These are phyloP conservation scores for Sceloporus tristichus DNA, from an alignment of 2,113 vertebrate genomes.

Conservation along the genomic window DNA sequence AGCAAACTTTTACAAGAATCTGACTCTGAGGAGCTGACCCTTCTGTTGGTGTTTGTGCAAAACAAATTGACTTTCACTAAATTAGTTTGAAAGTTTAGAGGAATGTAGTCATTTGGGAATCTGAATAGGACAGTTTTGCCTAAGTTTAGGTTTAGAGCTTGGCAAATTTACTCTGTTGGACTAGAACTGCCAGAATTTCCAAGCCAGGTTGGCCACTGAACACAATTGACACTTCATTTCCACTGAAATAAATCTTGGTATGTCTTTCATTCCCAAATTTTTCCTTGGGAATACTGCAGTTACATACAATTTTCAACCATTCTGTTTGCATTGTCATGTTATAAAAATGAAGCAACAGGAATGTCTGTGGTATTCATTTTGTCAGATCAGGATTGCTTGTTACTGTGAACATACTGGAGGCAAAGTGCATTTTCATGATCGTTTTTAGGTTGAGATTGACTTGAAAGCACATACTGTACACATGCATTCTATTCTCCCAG, in stretches of 20 bases:
- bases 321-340: background rate
- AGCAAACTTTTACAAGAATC: background rate
- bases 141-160: background rate
- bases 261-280: background rate
- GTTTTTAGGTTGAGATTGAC: too few species aligned
- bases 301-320: background rate
- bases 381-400: background rate
- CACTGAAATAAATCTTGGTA: background rate
- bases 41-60: background rate
- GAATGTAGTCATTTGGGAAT: background rate
- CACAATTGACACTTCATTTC: background rate
- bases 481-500: background rate
- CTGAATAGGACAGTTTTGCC: background rate
- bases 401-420: background rate
- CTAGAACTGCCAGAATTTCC: background rate
- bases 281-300: background rate
- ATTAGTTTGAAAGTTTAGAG: background rate
- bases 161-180: background rate
- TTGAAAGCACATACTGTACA: too few species aligned
- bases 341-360: background rate
- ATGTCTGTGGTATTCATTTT: background rate
- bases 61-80: background rate
- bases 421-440: background rate
- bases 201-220: background rate
- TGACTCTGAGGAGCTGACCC: background rate